phyloP scores from a whole-genome alignment of 2,797 vertebrate genomes.

The Dryobates pubescens region DNA sequence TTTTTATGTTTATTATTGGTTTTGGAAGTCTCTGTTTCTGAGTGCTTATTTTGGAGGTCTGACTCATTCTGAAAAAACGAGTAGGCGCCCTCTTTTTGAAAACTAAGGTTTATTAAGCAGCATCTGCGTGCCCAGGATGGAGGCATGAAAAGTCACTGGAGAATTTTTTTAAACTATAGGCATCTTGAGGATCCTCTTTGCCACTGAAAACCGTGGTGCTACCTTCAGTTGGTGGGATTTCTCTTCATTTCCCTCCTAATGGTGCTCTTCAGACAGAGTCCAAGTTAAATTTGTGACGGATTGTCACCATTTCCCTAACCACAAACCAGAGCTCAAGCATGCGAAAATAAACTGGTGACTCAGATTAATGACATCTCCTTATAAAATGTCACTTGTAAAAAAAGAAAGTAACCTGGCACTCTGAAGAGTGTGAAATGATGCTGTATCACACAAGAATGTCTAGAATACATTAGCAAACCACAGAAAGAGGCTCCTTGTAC shows the following conservation, averaged over 20 bases:
- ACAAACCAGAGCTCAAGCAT: conserved; percentile 48
- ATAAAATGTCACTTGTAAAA: conserved; percentile 61
- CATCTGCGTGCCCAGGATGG: not conserved
- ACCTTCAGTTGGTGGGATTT: conserved; percentile 38
- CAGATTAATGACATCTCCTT: conserved; percentile 57
- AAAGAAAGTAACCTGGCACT: conserved; percentile 61
- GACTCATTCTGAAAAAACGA: conserved; percentile 51
- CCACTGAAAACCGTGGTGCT: conserved; percentile 38
- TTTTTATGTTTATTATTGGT: conserved; percentile 62
- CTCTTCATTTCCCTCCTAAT: conserved; percentile 57
- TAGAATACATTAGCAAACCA: conserved; percentile 63
- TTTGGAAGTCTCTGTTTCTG: conserved; percentile 42
- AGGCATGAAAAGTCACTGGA: not conserved
- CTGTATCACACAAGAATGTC: conserved; percentile 62
- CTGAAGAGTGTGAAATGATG: conserved; percentile 39
- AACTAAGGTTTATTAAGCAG: conserved; percentile 23
- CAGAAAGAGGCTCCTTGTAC: conserved; percentile 60
- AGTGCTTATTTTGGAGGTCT: conserved; percentile 42
- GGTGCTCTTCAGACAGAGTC: conserved; percentile 39
- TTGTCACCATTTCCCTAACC: conserved; percentile 58
- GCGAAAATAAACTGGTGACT: conserved; percentile 58
- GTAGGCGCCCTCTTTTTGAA: conserved; percentile 39
- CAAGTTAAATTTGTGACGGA: conserved; percentile 59
- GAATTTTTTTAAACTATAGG: not conserved
- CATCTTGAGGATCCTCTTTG: not conserved